Base-by-base conservation (phyloP, 2,888 invertebrate genomes). In the Tipula unca region DNA sequence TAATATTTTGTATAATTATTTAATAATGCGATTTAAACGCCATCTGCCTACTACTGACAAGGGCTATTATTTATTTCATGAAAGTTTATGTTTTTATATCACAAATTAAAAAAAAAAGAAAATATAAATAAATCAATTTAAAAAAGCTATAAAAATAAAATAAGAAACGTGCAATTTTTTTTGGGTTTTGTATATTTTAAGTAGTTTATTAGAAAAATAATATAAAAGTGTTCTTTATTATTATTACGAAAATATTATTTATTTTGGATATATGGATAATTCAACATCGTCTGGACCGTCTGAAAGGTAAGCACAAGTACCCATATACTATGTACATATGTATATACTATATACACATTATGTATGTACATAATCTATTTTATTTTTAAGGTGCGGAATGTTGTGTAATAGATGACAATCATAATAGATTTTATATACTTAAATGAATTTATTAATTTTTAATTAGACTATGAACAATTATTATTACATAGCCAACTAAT, bases 11-110 rank as follows among this genome's bases (percentile, higher is more conserved):
- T 17, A 8, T 14, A n/a, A n/a, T n/a, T n/a, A n/a, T 82, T 83
- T 32, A n/a, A 83, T 83, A n/a, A 83, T 83, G 83, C 83, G 83
- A 83, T 17, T 32, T 32, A 83, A 83, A 83, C 83, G 83, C 83
- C 83, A 83, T 83, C 83, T 83, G 83, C 35, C n/a, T 83, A 32
- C 1, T 83, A 83, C 5, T 32, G 83, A 32, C 35, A 83, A 83
- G 83, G 29, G 83, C 83, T 83, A 83, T 32, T 32, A 29, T 69
- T 54, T 83, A 29, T 69, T 25, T 69, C 69, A 69, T 83, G 17
- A 83, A 83, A 32, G 83, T 83, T 83, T 35, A 29, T 83, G 32
- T 83, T 83, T 82, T 82, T 29, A 14, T 82, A 82, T 82, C 14
- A 82, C 25, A 82, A 82, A 83, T 32, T 32, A 83, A 83, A 83